Conservation (phyloP, 1,140 invertebrate genomes). For the Lethrus apterus region DNA sequence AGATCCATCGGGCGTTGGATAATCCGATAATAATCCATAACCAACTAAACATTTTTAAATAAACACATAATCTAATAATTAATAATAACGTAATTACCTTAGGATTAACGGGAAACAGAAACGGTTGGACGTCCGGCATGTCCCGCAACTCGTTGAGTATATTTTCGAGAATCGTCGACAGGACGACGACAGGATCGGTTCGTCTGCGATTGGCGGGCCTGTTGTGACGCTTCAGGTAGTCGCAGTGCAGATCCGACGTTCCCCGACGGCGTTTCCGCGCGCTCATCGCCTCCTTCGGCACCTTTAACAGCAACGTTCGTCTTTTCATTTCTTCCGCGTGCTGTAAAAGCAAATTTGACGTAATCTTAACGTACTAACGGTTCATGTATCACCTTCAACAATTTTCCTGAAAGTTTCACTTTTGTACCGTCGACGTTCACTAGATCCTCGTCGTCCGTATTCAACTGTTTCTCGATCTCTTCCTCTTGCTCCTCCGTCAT, state of each 20-base stretch:
- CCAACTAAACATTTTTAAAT: slow-evolving; percentile 47
- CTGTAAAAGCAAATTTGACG: slow-evolving; percentile 38
- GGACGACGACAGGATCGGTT: slow-evolving; percentile 92
- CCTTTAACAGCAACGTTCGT: slow-evolving; percentile 72
- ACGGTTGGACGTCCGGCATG: slow-evolving; percentile 85
- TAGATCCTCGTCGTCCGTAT: slow-evolving; percentile 73
- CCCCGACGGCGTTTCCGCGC: slow-evolving; percentile 61
- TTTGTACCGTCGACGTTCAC: slow-evolving; percentile 91
- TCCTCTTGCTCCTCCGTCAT: slow-evolving; percentile 78
- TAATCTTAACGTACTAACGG: neutral
- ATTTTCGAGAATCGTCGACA: slow-evolving; percentile 86
- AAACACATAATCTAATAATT: neutral
- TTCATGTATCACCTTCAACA: slow-evolving; percentile 59
- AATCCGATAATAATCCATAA: slow-evolving; percentile 91
- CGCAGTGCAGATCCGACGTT: slow-evolving; percentile 73
- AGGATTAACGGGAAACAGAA: slow-evolving; percentile 89
- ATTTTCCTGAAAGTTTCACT: slow-evolving; percentile 72
- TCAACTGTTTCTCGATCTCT: slow-evolving; percentile 68
- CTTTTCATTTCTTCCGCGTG: slow-evolving; percentile 76
- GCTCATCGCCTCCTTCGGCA: slow-evolving; percentile 67
- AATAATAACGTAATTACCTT: slow-evolving; percentile 54
- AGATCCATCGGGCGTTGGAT: slow-evolving; percentile 93
- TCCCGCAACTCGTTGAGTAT: slow-evolving; percentile 92
- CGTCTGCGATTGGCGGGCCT: slow-evolving; percentile 86
- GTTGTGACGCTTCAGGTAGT: slow-evolving; percentile 85